Evolutionary conservation across 1,140 invertebrate genomes (phyloP), one percentile per base, ranked within the genome.

Genomic region (Lutraria rhynchaena): DNA sequence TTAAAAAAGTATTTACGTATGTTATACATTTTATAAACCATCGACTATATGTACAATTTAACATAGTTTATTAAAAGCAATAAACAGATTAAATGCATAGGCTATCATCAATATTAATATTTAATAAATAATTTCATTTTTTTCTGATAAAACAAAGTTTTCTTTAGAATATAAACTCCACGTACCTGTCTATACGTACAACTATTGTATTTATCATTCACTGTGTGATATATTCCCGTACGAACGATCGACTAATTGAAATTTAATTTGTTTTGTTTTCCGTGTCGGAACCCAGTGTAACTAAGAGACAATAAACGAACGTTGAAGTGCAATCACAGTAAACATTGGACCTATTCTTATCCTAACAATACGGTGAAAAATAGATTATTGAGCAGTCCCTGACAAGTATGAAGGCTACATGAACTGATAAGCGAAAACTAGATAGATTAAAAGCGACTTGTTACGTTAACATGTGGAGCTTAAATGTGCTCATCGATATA

Each of bases 341-440:
- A 77, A 77, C 41, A 77, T 44, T 5, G 5, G 51, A 49, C 35
- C 75, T 27, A 49, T 77, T 67, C 51, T 41, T 77, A 55, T 51
- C 63, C 58, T 53, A 63, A 77, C 61, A 77, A 77, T 49, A 46
- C 63, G 46, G 60, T 57, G 75, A 77, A 77, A 77, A 77, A 29
- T 7, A 77, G 75, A 77, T 77, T 77, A 77, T 67, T 65, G 41
- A 17, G 35, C 24, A 27, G 27, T 63, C 9, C 35, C 22, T 37
- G 17, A 27, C 19, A 29, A 33, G 13, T 31, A 27, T 29, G 55
- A 13, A 15, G 13, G 15, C 2, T 24, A 29, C 9, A 31, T 3
- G 1, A 4, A 24, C 24, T 58, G 55, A 58, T 58, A 58, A 58
- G 55, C 55, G n/a, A n/a, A n/a, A n/a, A n/a, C n/a, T n/a, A n/a